Conservation (phyloP, 2,888 invertebrate species). For the Acrobasis consociella region DNA sequence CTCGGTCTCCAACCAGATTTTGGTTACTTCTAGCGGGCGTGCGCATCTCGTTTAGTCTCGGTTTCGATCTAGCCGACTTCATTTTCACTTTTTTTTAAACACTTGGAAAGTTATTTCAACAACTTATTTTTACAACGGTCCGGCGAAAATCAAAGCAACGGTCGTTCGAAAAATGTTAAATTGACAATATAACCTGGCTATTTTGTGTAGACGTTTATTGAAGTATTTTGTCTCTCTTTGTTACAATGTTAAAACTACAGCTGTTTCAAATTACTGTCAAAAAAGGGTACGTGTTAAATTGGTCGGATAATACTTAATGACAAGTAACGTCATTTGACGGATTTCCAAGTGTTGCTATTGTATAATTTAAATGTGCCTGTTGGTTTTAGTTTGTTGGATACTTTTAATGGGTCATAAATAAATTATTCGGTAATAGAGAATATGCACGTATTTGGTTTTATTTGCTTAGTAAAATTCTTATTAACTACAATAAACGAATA, state of each 20-base stretch:
- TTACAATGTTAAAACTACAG: conserved; percentile 12
- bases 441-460: no score
- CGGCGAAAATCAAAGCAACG: conserved; percentile 68
- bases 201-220: neutral
- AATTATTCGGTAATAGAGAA: no score
- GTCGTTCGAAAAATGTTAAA: conserved; percentile 47
- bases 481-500: no score
- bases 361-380: neutral
- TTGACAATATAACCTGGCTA: neutral
- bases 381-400: no score
- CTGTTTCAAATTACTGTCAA: conserved; percentile 39
- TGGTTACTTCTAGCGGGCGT: conserved; percentile 74
- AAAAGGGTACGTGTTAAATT: conserved; percentile 35
- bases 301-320: conserved; percentile 40
- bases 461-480: no score
- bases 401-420: no score
- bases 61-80: conserved; percentile 77
- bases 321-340: conserved; percentile 34
- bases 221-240: conserved; percentile 34
- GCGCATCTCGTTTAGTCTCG: conserved; percentile 68
- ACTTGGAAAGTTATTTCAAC: conserved; percentile 39
- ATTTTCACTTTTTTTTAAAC: conserved; percentile 50
- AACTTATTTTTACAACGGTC: conserved; percentile 50
- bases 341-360: neutral
- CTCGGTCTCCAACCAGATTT: conserved; percentile 75